These are phyloP conservation scores for Lagorchestes hirsutus DNA, from an alignment of 2,797 vertebrate genomes.

Conservation along the genomic window DNA sequence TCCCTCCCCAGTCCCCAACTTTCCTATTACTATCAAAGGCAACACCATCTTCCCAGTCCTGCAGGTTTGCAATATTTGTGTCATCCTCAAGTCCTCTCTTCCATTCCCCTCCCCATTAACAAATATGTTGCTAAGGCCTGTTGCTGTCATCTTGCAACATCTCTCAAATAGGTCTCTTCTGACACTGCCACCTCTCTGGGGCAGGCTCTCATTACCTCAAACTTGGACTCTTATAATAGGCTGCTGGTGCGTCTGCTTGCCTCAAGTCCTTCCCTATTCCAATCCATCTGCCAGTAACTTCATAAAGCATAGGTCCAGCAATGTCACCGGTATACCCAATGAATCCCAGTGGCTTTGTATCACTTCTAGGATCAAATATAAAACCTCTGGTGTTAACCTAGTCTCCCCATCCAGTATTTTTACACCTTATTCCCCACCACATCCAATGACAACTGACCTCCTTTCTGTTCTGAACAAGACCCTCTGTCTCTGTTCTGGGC, in stretches of 20 bases:
- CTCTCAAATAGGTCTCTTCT: not conserved
- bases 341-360: not conserved
- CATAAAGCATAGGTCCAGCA: not conserved
- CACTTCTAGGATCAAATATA: not conserved
- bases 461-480: not conserved
- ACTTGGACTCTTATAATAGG: not conserved
- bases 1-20: not conserved
- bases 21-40: not conserved
- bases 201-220: not conserved
- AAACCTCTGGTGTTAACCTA: not conserved
- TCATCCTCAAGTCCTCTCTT: not conserved
- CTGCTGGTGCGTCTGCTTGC: not conserved
- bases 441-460: not conserved
- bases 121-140: not conserved
- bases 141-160: not conserved
- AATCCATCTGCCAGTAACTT: not conserved
- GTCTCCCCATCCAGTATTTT: not conserved
- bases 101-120: not conserved
- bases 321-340: not conserved
- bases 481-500: not conserved
- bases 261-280: not conserved
- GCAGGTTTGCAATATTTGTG: not conserved
- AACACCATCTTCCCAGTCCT: not conserved
- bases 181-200: not conserved
- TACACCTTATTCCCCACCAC: not conserved